Evolutionary conservation across 1,140 invertebrate genomes (phyloP).

Genomic region (Harlomillsia oculata): DNA sequence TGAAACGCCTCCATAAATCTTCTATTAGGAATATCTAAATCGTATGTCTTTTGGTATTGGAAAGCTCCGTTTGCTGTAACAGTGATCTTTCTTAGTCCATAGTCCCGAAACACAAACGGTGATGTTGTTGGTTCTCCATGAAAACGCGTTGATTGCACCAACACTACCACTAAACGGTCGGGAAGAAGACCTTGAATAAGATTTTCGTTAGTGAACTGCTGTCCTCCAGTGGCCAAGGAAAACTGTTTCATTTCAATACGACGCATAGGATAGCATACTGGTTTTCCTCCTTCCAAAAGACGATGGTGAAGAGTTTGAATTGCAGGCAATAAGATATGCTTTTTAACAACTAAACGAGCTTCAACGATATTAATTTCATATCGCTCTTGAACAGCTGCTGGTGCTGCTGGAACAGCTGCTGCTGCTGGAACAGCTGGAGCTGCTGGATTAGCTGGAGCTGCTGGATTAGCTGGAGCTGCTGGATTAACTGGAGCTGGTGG

Average conservation of each 20-base stretch:
- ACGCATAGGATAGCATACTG: slow-evolving; percentile 20
- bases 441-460: neutral
- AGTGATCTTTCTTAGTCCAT: slow-evolving; percentile 8
- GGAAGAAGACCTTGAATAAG: slow-evolving; percentile 27
- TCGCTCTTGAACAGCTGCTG: neutral
- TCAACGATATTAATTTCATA: slow-evolving; percentile 18
- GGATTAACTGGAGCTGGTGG: neutral
- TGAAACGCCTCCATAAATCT: slow-evolving; percentile 6
- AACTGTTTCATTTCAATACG: slow-evolving; percentile 24
- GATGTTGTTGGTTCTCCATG: slow-evolving; percentile 7
- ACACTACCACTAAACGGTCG: slow-evolving; percentile 13
- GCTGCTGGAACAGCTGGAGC: too few species aligned
- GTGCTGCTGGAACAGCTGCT: neutral
- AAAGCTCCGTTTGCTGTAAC: slow-evolving; percentile 18
- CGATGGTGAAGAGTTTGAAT: slow-evolving; percentile 8
- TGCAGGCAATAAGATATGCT: slow-evolving; percentile 6
- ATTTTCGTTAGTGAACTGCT: slow-evolving; percentile 13
- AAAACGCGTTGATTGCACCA: slow-evolving; percentile 21
- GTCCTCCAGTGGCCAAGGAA: slow-evolving; percentile 15
- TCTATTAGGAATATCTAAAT: slow-evolving; percentile 4
- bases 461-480: neutral
- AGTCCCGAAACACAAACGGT: slow-evolving; percentile 23
- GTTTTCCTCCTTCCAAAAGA: slow-evolving; percentile 10
- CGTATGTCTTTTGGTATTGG: neutral
- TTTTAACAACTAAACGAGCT: slow-evolving; percentile 10